Evolutionary conservation across 2,797 vertebrate species (phyloP).

Genomic region (Darevskia mixta): DNA sequence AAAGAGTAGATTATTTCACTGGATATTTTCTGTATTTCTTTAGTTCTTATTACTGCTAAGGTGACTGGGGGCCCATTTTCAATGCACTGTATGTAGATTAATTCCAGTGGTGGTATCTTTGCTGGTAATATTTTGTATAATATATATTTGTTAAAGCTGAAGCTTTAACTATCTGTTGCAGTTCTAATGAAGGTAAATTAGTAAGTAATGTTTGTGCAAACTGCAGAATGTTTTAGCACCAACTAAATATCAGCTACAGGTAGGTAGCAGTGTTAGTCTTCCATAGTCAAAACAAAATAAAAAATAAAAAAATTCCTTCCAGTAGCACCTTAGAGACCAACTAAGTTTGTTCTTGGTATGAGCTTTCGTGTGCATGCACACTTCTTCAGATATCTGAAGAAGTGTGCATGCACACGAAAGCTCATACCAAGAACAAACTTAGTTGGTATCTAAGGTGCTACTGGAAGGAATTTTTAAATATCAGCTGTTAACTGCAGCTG

Average conservation of each 20-base stretch:
- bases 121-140: slow-evolving; percentile 7
- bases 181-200: background rate
- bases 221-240: background rate
- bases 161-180: slow-evolving; percentile 15
- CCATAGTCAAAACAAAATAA: too few relatives aligned
- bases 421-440: too few relatives aligned
- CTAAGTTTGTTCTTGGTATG: too few relatives aligned
- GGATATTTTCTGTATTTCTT: slow-evolving; percentile 55
- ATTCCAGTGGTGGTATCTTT: slow-evolving; percentile 48
- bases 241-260: background rate
- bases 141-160: background rate
- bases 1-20: slow-evolving; percentile 54
- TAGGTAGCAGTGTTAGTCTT: too few relatives aligned
- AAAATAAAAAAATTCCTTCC: too few relatives aligned
- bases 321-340: too few relatives aligned
- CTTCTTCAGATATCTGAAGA: too few relatives aligned
- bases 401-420: too few relatives aligned
- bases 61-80: slow-evolving; percentile 54
- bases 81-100: slow-evolving; percentile 45
- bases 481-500: background rate
- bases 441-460: too few relatives aligned
- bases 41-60: slow-evolving; percentile 52
- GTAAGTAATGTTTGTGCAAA: background rate
- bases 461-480: background rate
- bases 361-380: too few relatives aligned